These are phyloP conservation scores for Pecten maximus DNA, from an alignment of 2,888 invertebrate species.

Conservation along the genomic window DNA sequence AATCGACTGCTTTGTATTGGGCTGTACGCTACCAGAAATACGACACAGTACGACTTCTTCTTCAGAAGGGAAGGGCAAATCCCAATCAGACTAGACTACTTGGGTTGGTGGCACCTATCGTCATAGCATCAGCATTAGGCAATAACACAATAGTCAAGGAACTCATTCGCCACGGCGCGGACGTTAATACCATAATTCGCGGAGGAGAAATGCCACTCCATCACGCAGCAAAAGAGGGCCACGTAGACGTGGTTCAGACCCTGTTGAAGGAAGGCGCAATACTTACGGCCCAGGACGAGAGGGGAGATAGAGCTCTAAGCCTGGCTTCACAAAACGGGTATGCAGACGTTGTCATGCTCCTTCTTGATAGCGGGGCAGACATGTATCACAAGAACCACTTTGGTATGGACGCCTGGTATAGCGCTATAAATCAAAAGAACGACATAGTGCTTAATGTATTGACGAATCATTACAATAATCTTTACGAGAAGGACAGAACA, in stretches of 20 bases:
- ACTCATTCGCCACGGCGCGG: conserved; percentile 69
- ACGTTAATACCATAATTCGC: conserved; percentile 74
- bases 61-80: conserved; percentile 73
- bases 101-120: conserved; percentile 78
- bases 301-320: conserved; percentile 77
- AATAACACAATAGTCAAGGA: conserved; percentile 67
- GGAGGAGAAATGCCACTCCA: conserved; percentile 81
- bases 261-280: conserved; percentile 75
- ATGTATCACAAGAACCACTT: conserved; percentile 73
- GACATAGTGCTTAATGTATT: conserved; percentile 67
- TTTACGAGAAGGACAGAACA: conserved; percentile 54
- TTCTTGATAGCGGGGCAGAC: conserved; percentile 70
- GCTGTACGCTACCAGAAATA: conserved; percentile 78
- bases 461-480: conserved; percentile 48
- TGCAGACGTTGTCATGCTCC: conserved; percentile 67
- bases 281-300: conserved; percentile 78
- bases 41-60: conserved; percentile 71
- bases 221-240: conserved; percentile 81
- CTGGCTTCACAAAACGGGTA: conserved; percentile 76
- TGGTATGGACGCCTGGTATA: conserved; percentile 78
- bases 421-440: conserved; percentile 73
- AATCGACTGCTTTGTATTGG: conserved; percentile 81
- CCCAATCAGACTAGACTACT: conserved; percentile 75
- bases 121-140: conserved; percentile 79
- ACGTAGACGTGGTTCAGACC: conserved; percentile 71